Evolutionary conservation across 2,113 vertebrate genomes (phyloP).

Genomic region (Cottus gobio): DNA sequence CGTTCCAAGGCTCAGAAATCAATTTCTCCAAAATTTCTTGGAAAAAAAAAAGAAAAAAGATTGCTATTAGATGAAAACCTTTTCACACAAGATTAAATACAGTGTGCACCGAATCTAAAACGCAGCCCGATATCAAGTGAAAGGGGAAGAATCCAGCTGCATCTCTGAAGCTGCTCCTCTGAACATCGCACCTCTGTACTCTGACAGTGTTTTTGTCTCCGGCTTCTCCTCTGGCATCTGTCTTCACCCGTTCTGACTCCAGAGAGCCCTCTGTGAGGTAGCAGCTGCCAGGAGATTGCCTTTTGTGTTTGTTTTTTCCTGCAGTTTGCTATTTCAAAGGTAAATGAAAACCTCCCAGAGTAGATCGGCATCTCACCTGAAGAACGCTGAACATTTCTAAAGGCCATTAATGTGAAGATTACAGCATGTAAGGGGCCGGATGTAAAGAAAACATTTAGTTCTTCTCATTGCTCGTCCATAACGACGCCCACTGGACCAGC

Average conservation of each 20-base stretch:
- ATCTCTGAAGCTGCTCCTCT: constrained; percentile 8
- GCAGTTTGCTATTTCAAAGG: constrained; percentile 23
- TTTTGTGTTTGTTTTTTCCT: constrained; percentile 33
- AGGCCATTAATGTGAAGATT: background rate
- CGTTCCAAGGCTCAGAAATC: constrained; percentile 1
- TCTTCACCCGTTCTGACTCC: constrained; percentile 13
- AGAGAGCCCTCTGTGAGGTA: constrained; percentile 14
- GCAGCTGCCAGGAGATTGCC: constrained; percentile 39
- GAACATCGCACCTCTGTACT: background rate
- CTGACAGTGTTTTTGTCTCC: background rate
- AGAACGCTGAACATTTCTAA: background rate
- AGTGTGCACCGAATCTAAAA: background rate
- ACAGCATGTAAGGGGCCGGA: background rate
- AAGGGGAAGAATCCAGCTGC: constrained; percentile 16
- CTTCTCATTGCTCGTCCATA: constrained; percentile 22
- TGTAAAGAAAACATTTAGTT: background rate
- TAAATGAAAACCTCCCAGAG: constrained; percentile 9
- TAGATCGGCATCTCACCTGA: background rate
- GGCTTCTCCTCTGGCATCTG: constrained; percentile 29
- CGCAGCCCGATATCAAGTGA: background rate
- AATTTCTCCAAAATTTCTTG: background rate
- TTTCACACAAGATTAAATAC: constrained; percentile 10
- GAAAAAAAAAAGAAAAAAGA: background rate
- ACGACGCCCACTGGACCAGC: constrained; percentile 13
- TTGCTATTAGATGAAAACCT: background rate